Base-by-base conservation (phyloP, 2,888 invertebrate species). In the Aplocera efformata region DNA sequence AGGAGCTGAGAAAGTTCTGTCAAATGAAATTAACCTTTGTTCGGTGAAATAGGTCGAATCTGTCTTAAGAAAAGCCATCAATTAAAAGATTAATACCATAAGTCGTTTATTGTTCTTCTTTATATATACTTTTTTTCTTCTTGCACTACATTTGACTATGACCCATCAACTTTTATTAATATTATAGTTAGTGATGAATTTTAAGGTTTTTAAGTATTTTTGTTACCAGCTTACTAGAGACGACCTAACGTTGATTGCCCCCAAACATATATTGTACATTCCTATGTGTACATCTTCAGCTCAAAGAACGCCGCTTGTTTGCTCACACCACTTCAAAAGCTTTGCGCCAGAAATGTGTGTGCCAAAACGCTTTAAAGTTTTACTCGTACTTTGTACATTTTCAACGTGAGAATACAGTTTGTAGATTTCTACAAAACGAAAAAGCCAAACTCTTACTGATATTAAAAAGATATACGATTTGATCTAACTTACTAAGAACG, bases 221-320 rank as follows among this genome's bases (percentile, higher is more conserved):
- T n/a, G n/a, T n/a, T n/a, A 17, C 3, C 13, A 17, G 13, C 13
- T 17, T 17, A 17, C 13, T 5, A 17, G 13, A 3, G 2, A 17
- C 13, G 2, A 17, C 13, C 3, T 17, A 17, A 17, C 5, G 13
- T 17, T 17, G 2, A 17, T 5, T 17, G 13, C n/a, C n/a, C n/a
- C n/a, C 5, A 17, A 17, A 17, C 13, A 17, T 17, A 17, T 3
- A n/a, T n/a, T n/a, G n/a, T n/a, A 55, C 26, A 24, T 13, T 42
- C 30, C 41, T 42, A 39, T 38, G 50, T 30, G 64, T 62, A 60
- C 56, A 57, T 45, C 56, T 57, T 46, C 50, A 57, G 57, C 56
- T 63, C 61, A 66, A 64, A 66, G 61, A 62, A 50, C 58, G 45
- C 48, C 59, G 60, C 57, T 58, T 67, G 65, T 69, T 71, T 67